Evolutionary conservation across 2,113 vertebrate species (phyloP), one percentile per base, ranked within the genome.

Genomic region (Bombycilla garrulus): DNA sequence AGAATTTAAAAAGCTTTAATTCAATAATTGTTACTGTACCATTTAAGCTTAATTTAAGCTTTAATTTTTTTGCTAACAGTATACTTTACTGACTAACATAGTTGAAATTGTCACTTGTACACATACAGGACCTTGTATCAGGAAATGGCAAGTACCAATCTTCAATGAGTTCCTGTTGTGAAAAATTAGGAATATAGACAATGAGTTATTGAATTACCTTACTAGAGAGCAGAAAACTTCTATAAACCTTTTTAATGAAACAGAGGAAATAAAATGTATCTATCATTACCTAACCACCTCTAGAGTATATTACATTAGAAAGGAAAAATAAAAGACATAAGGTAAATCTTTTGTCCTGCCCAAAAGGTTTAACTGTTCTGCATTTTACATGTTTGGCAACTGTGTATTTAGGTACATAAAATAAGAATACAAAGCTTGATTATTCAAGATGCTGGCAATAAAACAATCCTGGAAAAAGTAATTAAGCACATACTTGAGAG

Each of bases 401-500:
- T 80, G 8, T 40, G 9, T 57, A 35, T 92, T 88, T 93, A 62
- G 24, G 15, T 86, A 57, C 21, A 80, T 38, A 61, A 86, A 94
- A 77, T 47, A 67, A 84, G 56, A 89, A 57, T 50, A 94, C 38
- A 88, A 77, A 88, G 35, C 60, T 81, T 94, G 54, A 31, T 86
- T 90, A 54, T 83, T 83, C 58, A 90, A 83, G 71, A 93, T 70
- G 22, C 10, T 94, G 94, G 47, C 38, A 90, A 92, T 70, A 33
- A 73, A 76, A 81, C 7, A 2, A 57, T 54, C 28, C 35, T 82
- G 54, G 66, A 83, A 92, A 92, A 95, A 80, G 8, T 85, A 93
- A 93, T 90, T 96, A 88, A 70, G 47, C 33, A 66, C 58, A 86
- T 95, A 54, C 16, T 78, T 77, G 33, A 93, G 24, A 83, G 33